These are phyloP conservation scores for Rotaria macrura DNA, from an alignment of 2,888 invertebrate genomes.

Conservation along the genomic window DNA sequence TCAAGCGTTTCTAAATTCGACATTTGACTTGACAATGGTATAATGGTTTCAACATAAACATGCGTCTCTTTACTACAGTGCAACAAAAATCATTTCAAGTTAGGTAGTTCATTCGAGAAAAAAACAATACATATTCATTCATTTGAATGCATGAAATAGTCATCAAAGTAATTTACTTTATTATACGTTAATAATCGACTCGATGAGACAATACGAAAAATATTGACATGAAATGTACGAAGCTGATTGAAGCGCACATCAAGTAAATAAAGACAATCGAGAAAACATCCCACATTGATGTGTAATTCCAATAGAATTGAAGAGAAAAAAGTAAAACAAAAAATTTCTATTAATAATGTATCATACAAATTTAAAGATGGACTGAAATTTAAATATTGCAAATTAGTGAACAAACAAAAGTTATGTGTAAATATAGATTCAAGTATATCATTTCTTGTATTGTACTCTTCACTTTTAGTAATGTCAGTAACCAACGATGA, in stretches of 20 bases:
- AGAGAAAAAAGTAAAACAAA: background rate
- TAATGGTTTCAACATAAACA: background rate
- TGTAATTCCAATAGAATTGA: background rate
- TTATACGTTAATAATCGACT: background rate
- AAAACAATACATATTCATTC: background rate
- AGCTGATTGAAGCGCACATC: background rate
- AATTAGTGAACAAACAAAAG: background rate
- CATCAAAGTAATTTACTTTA: background rate
- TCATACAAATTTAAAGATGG: background rate
- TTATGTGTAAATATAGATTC: too few species aligned
- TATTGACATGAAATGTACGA: background rate
- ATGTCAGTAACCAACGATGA: background rate
- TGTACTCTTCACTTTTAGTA: background rate
- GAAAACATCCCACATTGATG: background rate
- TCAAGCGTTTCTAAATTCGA: too few species aligned
- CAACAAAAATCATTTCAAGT: background rate
- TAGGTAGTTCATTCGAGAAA: background rate
- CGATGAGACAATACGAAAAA: background rate
- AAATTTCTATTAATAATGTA: background rate
- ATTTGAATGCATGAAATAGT: background rate
- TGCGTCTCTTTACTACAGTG: background rate
- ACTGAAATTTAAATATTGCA: background rate
- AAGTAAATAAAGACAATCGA: background rate
- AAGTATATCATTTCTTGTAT: too few species aligned
- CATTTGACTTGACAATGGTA: background rate